Percentiles rank a stretch among this genome's conserved stretches.
These are phyloP conservation scores for Panonychus citri DNA, from an alignment of 1,140 invertebrate genomes.

Conservation along the genomic window DNA sequence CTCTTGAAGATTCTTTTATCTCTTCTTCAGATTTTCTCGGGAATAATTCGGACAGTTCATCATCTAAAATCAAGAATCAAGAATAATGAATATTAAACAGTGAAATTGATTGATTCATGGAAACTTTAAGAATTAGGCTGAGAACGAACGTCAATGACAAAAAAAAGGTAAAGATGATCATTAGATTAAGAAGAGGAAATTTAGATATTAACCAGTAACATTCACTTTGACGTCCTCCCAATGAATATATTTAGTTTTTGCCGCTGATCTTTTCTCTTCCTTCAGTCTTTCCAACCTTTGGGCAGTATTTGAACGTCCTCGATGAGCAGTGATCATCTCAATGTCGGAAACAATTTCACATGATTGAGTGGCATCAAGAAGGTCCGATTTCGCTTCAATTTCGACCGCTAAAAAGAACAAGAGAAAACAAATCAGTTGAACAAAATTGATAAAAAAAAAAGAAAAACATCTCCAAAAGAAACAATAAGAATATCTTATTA, in stretches of 20 bases:
- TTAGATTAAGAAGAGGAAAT: too few relatives aligned
- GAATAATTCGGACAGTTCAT: conserved; percentile 40
- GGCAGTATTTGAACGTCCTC: conserved; percentile 63
- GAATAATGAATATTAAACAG: too few relatives aligned
- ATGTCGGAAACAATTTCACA: conserved; percentile 32
- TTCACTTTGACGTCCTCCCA: conserved; percentile 21
- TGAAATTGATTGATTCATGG: too few relatives aligned
- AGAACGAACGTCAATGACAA: too few relatives aligned
- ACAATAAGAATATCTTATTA: background rate
- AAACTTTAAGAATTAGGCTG: too few relatives aligned
- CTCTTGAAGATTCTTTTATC: conserved; percentile 3
- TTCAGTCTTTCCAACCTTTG: conserved; percentile 69
- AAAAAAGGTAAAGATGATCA: too few relatives aligned
- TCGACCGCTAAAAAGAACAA: background rate
- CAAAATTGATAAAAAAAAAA: background rate
- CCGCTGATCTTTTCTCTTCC: conserved; percentile 42
- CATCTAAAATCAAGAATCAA: conserved; percentile 22
- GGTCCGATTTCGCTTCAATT: conserved; percentile 12
- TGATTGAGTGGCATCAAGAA: conserved; percentile 18
- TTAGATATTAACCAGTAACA: background rate
- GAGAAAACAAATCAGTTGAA: background rate
- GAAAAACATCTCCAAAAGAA: background rate
- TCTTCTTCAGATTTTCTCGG: conserved; percentile 14
- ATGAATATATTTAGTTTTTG: conserved; percentile 26
- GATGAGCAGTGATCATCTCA: conserved; percentile 43